Conservation (phyloP, 1,140 invertebrate genomes). For the Ylistrum balloti region DNA sequence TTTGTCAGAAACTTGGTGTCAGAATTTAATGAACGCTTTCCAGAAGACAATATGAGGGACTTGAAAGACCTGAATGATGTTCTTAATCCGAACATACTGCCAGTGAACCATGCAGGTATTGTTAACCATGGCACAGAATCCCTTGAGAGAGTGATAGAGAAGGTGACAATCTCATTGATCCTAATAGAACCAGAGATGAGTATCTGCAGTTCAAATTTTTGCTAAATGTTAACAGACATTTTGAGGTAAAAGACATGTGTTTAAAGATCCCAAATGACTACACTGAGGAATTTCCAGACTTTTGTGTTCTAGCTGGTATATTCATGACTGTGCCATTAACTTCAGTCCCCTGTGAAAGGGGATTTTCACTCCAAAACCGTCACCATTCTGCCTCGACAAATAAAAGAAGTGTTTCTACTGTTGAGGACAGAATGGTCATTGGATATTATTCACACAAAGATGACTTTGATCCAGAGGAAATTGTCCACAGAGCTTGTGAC, state of each 20-base stretch:
- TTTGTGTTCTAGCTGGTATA: conserved; percentile 55
- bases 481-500: too few species aligned
- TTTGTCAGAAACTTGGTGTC: too few species aligned
- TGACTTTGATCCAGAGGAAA: too few species aligned
- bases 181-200: conserved; percentile 4
- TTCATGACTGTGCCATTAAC: conserved; percentile 58
- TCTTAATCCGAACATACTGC: conserved; percentile 44
- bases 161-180: conserved; percentile 50
- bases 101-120: conserved; percentile 24
- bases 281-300: too few species aligned
- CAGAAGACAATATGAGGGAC: too few species aligned
- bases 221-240: conserved; percentile 53
- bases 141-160: conserved; percentile 41
- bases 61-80: conserved; percentile 48
- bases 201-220: conserved; percentile 50
- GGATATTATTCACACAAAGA: too few species aligned
- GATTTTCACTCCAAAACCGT: conserved; percentile 58
- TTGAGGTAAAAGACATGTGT: conserved; percentile 47
- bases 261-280: conserved; percentile 26
- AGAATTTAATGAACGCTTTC: too few species aligned
- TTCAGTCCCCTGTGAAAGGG: conserved; percentile 62
- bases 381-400: conserved; percentile 46
- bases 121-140: conserved; percentile 46
- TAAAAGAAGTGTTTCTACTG: neutral
- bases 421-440: too few species aligned